These are phyloP conservation scores for Neoaliturus tenellus DNA, from an alignment of 2,888 invertebrate species.

Conservation along the genomic window DNA sequence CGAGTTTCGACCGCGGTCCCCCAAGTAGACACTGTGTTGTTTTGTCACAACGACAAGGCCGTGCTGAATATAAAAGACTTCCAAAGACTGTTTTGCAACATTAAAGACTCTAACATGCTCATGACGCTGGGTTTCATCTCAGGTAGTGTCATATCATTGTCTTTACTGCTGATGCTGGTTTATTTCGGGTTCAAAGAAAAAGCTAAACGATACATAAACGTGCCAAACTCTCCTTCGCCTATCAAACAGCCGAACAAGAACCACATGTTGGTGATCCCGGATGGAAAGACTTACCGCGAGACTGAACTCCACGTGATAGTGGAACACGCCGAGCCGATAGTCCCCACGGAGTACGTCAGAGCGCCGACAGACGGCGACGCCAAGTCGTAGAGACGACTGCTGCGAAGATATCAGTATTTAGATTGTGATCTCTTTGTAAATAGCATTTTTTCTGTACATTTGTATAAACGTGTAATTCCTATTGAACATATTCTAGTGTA, in stretches of 20 bases:
- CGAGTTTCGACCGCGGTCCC: slow-evolving; percentile 52
- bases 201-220: slow-evolving; percentile 64
- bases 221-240: slow-evolving; percentile 63
- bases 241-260: slow-evolving; percentile 54
- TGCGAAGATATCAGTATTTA: slow-evolving; percentile 7
- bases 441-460: slow-evolving; percentile 16
- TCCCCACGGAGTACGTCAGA: slow-evolving; percentile 53
- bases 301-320: slow-evolving; percentile 92
- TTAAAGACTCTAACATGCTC: slow-evolving; percentile 22
- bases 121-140: slow-evolving; percentile 38
- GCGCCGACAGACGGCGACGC: background rate
- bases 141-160: slow-evolving; percentile 35
- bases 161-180: slow-evolving; percentile 11
- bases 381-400: background rate
- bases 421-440: slow-evolving; percentile 27
- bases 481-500: slow-evolving; percentile 24
- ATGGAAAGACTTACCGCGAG: slow-evolving; percentile 88
- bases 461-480: slow-evolving; percentile 7
- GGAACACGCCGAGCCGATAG: slow-evolving; percentile 84
- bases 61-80: slow-evolving; percentile 5
- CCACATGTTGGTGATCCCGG: slow-evolving; percentile 81
- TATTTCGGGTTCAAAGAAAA: slow-evolving; percentile 31
- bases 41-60: slow-evolving; percentile 58
- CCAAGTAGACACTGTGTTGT: slow-evolving; percentile 59
- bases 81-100: slow-evolving; percentile 43